Base-by-base conservation (phyloP, 2,797 vertebrate species). In the Sus cebifrons region DNA sequence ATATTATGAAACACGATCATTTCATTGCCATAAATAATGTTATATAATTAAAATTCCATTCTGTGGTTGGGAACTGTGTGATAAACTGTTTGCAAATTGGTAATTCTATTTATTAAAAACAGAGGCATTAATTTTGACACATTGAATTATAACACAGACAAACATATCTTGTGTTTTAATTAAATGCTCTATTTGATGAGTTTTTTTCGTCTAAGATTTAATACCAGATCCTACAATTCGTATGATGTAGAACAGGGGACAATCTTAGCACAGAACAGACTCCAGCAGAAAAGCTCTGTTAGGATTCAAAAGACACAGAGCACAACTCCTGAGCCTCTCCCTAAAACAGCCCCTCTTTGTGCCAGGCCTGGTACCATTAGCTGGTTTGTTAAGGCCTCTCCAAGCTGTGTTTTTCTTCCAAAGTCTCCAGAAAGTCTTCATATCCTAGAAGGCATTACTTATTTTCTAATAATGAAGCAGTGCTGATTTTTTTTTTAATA, bases 51-150 rank as follows among this genome's bases (percentile, higher is more conserved):
- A 98, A 98, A 98, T 98, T 98, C 97, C 97, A 96, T 93, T 97
- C 97, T 67, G 93, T 96, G 84, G 54, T 94, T 77, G 97, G 94
- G 77, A 98, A 73, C 90, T 83, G 96, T 93, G 98, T 98, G 98
- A 98, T 98, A 99, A 98, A 98, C 97, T 98, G 98, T 98, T 98
- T 98, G 98, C 9, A 78, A 98, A 98, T 97, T 71, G 97, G 97
- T 98, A 98, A 98, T 98, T 98, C 98, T 98, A 98, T 98, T 98
- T 98, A 98, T 98, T 98, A 98, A 98, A 98, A 98, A 97, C 98
- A 98, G 97, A 98, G 92, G 98, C 98, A 98, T 98, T 98, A 98
- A 98, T 98, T 98, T 96, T 98, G 98, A 98, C 98, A 98, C 77
- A 18, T 97, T 98, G 98, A 98, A 98, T 98, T 98, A 98, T 97